These are phyloP conservation scores for Nephotettix cincticeps DNA, from an alignment of 1,140 invertebrate species.

Conservation along the genomic window DNA sequence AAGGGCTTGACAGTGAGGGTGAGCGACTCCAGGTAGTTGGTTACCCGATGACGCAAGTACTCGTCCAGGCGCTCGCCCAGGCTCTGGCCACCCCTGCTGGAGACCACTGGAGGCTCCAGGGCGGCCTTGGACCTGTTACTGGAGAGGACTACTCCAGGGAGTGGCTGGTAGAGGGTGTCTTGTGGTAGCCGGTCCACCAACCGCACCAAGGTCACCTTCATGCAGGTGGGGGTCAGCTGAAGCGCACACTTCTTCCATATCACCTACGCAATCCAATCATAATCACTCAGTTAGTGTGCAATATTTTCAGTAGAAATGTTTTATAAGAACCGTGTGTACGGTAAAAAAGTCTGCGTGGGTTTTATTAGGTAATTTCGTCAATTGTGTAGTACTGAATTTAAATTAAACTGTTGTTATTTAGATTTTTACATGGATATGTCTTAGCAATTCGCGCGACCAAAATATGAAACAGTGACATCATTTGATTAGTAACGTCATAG, in stretches of 20 bases:
- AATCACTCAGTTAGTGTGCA: too few relatives aligned
- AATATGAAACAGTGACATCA: too few relatives aligned
- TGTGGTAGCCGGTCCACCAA: slow-evolving; percentile 69
- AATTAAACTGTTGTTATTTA: too few relatives aligned
- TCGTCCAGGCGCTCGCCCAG: slow-evolving; percentile 30
- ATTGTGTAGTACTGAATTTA: too few relatives aligned
- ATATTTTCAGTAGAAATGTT: too few relatives aligned
- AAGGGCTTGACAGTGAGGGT: slow-evolving; percentile 66
- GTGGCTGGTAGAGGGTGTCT: slow-evolving; percentile 56
- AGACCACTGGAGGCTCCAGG: background rate
- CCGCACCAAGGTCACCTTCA: slow-evolving; percentile 75
- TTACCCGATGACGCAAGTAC: slow-evolving; percentile 45
- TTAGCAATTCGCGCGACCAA: too few relatives aligned
- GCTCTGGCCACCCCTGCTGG: background rate
- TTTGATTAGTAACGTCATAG: too few relatives aligned
- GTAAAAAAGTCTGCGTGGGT: too few relatives aligned
- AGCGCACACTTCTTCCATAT: slow-evolving; percentile 8
- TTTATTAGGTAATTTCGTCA: too few relatives aligned
- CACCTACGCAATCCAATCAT: too few relatives aligned
- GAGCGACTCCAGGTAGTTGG: slow-evolving; percentile 68
- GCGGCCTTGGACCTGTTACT: background rate
- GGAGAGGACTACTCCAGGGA: slow-evolving; percentile 48
- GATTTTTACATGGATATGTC: too few relatives aligned
- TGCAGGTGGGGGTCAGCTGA: slow-evolving; percentile 67
- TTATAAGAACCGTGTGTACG: too few relatives aligned